These are phyloP conservation scores for Sebastes vulpes DNA, from an alignment of 2,797 vertebrate genomes.

Conservation along the genomic window DNA sequence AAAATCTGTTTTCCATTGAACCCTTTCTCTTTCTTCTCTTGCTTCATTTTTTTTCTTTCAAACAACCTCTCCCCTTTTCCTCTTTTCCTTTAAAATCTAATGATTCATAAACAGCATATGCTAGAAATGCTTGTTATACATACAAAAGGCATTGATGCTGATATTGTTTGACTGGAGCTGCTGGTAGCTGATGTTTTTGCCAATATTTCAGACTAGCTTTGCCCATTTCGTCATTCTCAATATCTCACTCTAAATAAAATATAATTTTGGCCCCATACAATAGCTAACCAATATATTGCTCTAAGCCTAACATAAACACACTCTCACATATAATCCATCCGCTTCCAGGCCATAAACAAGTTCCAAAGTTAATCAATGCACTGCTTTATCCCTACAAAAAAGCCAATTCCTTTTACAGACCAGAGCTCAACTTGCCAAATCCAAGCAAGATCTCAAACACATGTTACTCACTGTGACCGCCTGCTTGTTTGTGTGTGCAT, in stretches of 20 bases:
- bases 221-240: not conserved
- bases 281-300: not conserved
- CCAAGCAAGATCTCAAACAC: conserved; percentile 62
- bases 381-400: conserved; percentile 32
- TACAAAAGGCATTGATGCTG: not conserved
- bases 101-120: not conserved
- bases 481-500: conserved; percentile 3
- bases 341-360: conserved; percentile 43
- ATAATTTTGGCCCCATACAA: not conserved
- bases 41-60: not conserved
- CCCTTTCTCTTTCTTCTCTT: conserved; percentile 10
- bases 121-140: not conserved
- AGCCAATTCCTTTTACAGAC: conserved; percentile 44
- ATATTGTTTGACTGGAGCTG: not conserved
- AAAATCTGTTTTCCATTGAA: conserved; percentile 66
- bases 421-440: conserved; percentile 58
- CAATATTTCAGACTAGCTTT: not conserved
- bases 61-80: not conserved
- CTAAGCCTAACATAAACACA: conserved; percentile 14
- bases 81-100: not conserved
- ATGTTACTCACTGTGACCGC: conserved; percentile 26
- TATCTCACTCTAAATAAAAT: not conserved
- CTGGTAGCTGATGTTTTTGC: not conserved
- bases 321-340: conserved; percentile 23
- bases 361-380: conserved; percentile 47